Percentiles rank a stretch among this genome's conserved stretches.
Evolutionary conservation across 2,113 vertebrate species (phyloP).

Genomic region (Elgaria multicarinata): DNA sequence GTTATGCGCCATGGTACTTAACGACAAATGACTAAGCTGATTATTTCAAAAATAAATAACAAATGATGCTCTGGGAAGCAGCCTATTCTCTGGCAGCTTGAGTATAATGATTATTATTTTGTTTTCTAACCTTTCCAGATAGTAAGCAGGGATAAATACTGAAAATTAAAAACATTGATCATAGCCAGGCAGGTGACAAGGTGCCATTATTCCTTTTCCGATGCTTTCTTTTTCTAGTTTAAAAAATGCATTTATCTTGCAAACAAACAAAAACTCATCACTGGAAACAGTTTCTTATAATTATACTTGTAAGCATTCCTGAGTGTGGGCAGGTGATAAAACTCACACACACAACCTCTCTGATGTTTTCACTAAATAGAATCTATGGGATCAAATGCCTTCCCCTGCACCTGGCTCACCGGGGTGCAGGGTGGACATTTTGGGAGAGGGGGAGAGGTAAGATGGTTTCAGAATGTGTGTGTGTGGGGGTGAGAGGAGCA

Average conservation of each 20-base stretch:
- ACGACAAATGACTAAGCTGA: constrained; percentile 18
- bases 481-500: too few species aligned
- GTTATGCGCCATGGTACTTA: constrained; percentile 11
- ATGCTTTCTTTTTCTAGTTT: constrained; percentile 28
- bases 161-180: constrained; percentile 64
- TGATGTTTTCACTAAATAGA: background rate
- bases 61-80: constrained; percentile 40
- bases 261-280: background rate
- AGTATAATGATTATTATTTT: constrained; percentile 67
- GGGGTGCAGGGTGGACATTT: too few species aligned
- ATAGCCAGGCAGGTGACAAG: constrained; percentile 37
- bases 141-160: constrained; percentile 51
- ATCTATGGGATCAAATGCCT: background rate
- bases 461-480: too few species aligned
- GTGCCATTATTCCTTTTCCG: constrained; percentile 28
- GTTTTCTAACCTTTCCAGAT: constrained; percentile 60
- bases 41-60: constrained; percentile 57
- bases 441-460: too few species aligned
- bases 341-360: background rate
- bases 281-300: background rate
- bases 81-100: constrained; percentile 38
- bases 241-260: constrained; percentile 6
- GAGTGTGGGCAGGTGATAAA: background rate
- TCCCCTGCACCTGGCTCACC: too few species aligned
- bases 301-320: background rate